Evolutionary conservation across 2,888 invertebrate species (phyloP).

Genomic region (Eupithecia pulchellata): DNA sequence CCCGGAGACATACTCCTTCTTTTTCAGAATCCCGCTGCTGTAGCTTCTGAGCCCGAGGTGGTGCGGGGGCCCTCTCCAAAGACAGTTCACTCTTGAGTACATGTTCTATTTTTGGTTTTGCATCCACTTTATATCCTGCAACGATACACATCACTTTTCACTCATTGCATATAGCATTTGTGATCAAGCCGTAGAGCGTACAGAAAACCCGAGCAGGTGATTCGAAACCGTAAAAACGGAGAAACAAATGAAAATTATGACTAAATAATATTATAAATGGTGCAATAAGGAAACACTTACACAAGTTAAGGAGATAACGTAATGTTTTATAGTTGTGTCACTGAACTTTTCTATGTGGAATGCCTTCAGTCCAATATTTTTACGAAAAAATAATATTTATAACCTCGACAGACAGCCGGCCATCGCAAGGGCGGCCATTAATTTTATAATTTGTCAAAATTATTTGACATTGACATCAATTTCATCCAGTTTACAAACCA

Average conservation of each 20-base stretch:
- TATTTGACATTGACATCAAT: conserved; percentile 10
- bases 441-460: background rate
- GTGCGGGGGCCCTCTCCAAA: conserved; percentile 56
- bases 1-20: conserved; percentile 62
- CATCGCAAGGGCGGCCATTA: conserved; percentile 29
- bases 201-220: conserved; percentile 33
- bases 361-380: conserved; percentile 32
- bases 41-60: conserved; percentile 55
- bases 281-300: conserved; percentile 56
- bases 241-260: conserved; percentile 58
- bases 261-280: conserved; percentile 40
- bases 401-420: conserved; percentile 40
- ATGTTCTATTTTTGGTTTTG: conserved; percentile 54
- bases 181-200: conserved; percentile 20
- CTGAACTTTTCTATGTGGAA: conserved; percentile 31
- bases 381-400: conserved; percentile 24
- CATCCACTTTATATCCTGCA: conserved; percentile 61
- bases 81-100: conserved; percentile 72
- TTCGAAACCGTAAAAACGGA: conserved; percentile 25
- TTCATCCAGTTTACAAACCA: background rate
- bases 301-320: conserved; percentile 26
- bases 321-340: conserved; percentile 15
- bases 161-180: conserved; percentile 53
- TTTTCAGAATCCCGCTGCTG: conserved; percentile 67
- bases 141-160: conserved; percentile 68